phyloP scores from a whole-genome alignment of 2,113 vertebrate genomes.

The Festucalex cinctus region DNA sequence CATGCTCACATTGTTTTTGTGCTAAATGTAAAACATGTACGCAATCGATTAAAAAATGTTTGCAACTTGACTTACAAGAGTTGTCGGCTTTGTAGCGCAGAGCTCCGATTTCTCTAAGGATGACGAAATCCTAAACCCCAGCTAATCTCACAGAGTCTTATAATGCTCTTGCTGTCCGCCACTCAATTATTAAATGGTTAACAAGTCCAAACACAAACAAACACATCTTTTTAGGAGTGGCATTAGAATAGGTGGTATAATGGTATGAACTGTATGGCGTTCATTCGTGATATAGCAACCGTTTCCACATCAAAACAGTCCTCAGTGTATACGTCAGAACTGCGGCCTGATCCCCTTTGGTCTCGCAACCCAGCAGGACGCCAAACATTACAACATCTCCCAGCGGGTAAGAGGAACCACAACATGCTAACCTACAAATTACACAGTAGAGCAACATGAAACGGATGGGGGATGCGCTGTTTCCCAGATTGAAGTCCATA shows the following conservation, averaged over 20 bases:
- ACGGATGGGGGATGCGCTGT: not conserved
- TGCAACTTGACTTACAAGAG: not conserved
- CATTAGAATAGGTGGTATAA: not conserved
- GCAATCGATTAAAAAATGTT: not conserved
- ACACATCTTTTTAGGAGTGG: not conserved
- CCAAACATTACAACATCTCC: slow-evolving; percentile 12
- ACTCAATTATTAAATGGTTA: not conserved
- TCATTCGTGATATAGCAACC: not conserved
- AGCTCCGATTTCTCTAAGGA: slow-evolving; percentile 24
- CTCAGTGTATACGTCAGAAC: not conserved
- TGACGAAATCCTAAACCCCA: slow-evolving; percentile 8
- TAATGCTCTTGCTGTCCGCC: slow-evolving; percentile 10
- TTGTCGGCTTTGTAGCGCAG: slow-evolving; percentile 5
- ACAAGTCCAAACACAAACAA: slow-evolving; percentile 6
- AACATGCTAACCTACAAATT: slow-evolving; percentile 4
- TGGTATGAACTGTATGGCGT: not conserved
- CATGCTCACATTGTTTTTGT: not conserved
- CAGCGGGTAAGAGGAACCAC: slow-evolving; percentile 3
- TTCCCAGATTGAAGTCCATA: not conserved
- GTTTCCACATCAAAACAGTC: not conserved
- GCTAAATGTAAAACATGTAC: not conserved
- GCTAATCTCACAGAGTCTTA: slow-evolving; percentile 17
- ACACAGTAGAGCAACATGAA: slow-evolving; percentile 4
- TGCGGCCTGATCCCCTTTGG: not conserved
- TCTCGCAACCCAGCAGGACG: not conserved